These are phyloP conservation scores for Cotesia chilonis DNA, from an alignment of 1,140 invertebrate genomes.

Conservation along the genomic window DNA sequence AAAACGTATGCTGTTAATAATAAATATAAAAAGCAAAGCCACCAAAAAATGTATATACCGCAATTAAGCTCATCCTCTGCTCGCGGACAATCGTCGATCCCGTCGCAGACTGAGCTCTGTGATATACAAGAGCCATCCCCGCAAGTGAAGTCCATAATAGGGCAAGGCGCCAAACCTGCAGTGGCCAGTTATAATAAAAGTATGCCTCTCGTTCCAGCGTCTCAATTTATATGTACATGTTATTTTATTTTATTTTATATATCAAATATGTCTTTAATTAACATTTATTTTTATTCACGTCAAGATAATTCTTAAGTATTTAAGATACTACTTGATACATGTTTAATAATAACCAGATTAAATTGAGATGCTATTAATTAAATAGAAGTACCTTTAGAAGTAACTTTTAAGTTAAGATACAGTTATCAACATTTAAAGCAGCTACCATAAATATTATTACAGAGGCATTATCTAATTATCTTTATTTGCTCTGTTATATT, in stretches of 20 bases:
- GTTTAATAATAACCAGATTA: neutral
- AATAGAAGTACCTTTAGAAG: neutral
- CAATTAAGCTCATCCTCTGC: constrained; percentile 77
- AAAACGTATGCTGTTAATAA: neutral
- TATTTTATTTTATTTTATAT: neutral
- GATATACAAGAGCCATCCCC: constrained; percentile 77
- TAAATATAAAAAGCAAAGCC: constrained; percentile 19
- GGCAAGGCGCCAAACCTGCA: constrained; percentile 65
- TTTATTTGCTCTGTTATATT: too few species aligned
- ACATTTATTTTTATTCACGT: constrained; percentile 1
- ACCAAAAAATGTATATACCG: constrained; percentile 55
- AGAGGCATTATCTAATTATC: constrained; percentile 13
- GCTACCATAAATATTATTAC: neutral
- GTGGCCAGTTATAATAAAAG: constrained; percentile 53
- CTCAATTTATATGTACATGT: constrained; percentile 13
- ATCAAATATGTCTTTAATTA: neutral
- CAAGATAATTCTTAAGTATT: constrained; percentile 8
- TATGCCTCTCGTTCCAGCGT: constrained; percentile 41
- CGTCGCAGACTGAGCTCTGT: constrained; percentile 74
- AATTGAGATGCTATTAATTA: constrained; percentile 38
- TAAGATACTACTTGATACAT: neutral
- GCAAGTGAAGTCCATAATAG: constrained; percentile 70
- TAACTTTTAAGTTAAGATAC: constrained; percentile 39
- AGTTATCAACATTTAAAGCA: constrained; percentile 34
- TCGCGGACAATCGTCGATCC: constrained; percentile 77